A percentile compares a stretch with the other conserved stretches of the same genome.
Evolutionary conservation across 2,113 vertebrate genomes (phyloP).

Genomic region (Sorex fumeus): DNA sequence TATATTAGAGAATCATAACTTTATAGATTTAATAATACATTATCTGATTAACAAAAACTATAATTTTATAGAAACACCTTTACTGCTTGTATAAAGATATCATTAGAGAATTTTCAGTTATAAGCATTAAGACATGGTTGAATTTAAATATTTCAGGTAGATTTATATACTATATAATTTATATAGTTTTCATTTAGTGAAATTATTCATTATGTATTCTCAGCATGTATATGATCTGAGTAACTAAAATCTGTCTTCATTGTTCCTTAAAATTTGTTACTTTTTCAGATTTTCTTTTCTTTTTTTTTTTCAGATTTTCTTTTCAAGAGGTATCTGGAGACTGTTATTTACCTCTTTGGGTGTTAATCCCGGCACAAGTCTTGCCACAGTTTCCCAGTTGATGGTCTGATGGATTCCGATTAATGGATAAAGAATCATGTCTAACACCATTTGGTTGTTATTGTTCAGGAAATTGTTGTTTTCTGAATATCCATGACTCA

Average conservation of each 20-base stretch:
- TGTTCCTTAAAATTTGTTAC: slow-evolving; percentile 21
- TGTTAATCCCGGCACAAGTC: slow-evolving; percentile 96
- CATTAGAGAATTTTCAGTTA: slow-evolving; percentile 29
- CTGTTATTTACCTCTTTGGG: slow-evolving; percentile 94
- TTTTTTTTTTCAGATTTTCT: slow-evolving; percentile 18
- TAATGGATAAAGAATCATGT: slow-evolving; percentile 97
- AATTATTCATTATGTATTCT: not conserved
- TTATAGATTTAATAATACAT: slow-evolving; percentile 39
- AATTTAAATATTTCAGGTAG: slow-evolving; percentile 27
- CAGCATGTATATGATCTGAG: not conserved
- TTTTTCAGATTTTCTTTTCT: slow-evolving; percentile 28
- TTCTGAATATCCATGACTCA: slow-evolving; percentile 95
- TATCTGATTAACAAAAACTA: not conserved
- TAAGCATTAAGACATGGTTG: not conserved
- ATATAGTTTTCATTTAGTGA: not conserved
- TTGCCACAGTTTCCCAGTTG: slow-evolving; percentile 97
- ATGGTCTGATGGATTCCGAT: slow-evolving; percentile 94
- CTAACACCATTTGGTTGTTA: slow-evolving; percentile 96
- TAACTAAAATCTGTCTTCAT: slow-evolving; percentile 18
- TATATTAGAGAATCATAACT: not conserved
- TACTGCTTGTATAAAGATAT: slow-evolving; percentile 21
- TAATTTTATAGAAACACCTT: not conserved
- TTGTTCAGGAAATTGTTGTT: slow-evolving; percentile 97
- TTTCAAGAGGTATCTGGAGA: not conserved
- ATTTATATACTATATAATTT: slow-evolving; percentile 22